phyloP scores from a whole-genome alignment of 2,113 vertebrate species.

The Menidia beryllina region DNA sequence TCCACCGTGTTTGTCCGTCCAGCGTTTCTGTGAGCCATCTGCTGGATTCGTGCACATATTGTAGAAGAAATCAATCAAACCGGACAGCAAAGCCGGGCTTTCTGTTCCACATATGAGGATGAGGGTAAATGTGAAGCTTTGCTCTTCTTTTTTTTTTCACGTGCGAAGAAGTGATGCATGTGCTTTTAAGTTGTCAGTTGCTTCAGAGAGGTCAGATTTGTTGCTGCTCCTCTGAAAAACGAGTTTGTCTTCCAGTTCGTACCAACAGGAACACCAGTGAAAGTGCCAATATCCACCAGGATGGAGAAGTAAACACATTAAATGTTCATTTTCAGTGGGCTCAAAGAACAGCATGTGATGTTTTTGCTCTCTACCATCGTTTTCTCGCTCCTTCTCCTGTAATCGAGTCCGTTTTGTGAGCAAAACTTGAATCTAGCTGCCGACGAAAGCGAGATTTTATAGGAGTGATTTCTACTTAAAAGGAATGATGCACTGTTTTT shows the following conservation, averaged over 20 bases:
- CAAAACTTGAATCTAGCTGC: slow-evolving; percentile 54
- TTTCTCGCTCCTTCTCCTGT: slow-evolving; percentile 7
- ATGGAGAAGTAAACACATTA: not conserved
- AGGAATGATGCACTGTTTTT: slow-evolving; percentile 23
- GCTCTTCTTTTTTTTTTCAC: not conserved
- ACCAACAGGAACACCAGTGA: slow-evolving; percentile 44
- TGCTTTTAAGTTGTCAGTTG: slow-evolving; percentile 29
- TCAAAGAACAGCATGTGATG: slow-evolving; percentile 32
- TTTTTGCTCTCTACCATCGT: slow-evolving; percentile 3
- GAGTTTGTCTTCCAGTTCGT: slow-evolving; percentile 67
- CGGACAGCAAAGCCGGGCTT: not conserved
- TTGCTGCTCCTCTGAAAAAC: slow-evolving; percentile 36
- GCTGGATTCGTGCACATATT: slow-evolving; percentile 4
- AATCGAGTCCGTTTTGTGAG: slow-evolving; percentile 19
- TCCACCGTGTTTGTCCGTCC: not conserved
- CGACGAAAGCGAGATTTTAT: slow-evolving; percentile 25
- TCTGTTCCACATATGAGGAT: not conserved
- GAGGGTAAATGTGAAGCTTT: not conserved
- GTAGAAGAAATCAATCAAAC: not conserved
- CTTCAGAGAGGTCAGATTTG: slow-evolving; percentile 3
- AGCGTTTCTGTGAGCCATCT: not conserved
- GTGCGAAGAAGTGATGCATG: slow-evolving; percentile 36
- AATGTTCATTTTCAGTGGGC: slow-evolving; percentile 32
- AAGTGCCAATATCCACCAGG: slow-evolving; percentile 45
- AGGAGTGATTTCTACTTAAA: slow-evolving; percentile 22